phyloP scores from a whole-genome alignment of 2,113 vertebrate genomes.

The Piliocolobus tephrosceles region DNA sequence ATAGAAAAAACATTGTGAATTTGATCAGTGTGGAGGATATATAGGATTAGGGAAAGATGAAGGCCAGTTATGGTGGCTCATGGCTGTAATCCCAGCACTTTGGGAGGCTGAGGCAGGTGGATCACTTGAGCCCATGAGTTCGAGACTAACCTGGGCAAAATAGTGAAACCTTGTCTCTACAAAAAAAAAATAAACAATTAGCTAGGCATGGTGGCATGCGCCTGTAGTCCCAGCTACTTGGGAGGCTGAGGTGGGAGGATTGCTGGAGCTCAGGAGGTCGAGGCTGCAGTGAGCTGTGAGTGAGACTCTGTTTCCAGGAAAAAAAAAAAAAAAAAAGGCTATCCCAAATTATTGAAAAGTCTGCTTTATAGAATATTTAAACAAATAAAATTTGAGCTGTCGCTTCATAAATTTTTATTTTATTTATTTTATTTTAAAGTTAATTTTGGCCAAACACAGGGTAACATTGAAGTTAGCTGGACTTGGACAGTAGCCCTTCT shows the following conservation, averaged over 20 bases:
- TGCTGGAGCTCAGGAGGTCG: no score
- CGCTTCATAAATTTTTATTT: not conserved
- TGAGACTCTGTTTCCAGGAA: no score
- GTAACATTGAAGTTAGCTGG: not conserved
- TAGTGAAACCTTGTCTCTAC: no score
- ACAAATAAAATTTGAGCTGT: not conserved
- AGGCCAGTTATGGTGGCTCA: not conserved
- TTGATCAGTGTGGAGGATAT: not conserved
- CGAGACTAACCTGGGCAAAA: no score
- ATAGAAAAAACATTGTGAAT: not conserved
- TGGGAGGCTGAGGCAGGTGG: no score
- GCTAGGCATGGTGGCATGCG: no score
- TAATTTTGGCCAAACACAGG: not conserved
- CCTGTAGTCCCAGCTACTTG: no score
- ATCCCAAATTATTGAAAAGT: not conserved
- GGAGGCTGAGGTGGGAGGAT: no score
- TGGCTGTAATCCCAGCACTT: no score
- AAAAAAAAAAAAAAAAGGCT: not conserved
- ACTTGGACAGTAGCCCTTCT: not conserved
- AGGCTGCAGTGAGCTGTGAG: no score
- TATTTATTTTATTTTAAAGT: not conserved
- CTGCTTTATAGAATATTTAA: constrained; percentile 18
- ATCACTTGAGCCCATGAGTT: no score
- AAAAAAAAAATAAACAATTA: no score
- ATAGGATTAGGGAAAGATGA: not conserved